Percentiles rank a stretch among this genome's conserved stretches.
Conservation (phyloP, 2,797 vertebrate genomes). For the Capromys pilorides region DNA sequence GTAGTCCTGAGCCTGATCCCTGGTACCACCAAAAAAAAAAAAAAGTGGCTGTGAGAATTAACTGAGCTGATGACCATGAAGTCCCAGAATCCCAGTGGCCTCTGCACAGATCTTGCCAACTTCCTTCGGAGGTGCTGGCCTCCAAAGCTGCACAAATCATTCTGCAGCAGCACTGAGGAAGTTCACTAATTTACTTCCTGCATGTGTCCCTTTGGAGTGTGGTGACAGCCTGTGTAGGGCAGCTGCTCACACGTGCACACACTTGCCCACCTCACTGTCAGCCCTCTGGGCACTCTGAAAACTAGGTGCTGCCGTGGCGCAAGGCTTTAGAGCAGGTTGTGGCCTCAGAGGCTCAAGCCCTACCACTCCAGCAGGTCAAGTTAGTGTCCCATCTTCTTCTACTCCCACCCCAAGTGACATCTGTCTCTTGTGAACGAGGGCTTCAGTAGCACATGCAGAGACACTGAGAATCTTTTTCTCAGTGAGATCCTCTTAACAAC, state of each 20-base stretch:
- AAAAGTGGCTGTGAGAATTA: neutral
- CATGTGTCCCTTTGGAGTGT: neutral
- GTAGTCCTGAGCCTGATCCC: no score
- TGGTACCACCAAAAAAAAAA: no score
- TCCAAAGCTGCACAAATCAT: neutral
- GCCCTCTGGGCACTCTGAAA: neutral
- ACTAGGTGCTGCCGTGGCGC: neutral
- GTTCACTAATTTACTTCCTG: neutral
- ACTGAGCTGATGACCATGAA: neutral
- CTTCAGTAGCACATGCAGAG: neutral
- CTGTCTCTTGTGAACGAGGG: neutral
- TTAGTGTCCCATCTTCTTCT: neutral
- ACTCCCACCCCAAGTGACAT: neutral
- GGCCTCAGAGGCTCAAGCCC: conserved; percentile 7
- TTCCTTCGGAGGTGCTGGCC: neutral
- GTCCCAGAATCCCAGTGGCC: neutral
- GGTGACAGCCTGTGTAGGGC: neutral
- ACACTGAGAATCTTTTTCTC: neutral
- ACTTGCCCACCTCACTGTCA: neutral
- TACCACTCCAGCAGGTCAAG: neutral
- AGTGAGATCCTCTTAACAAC: neutral
- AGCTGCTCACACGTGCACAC: neutral
- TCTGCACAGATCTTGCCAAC: neutral
- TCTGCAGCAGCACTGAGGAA: neutral
- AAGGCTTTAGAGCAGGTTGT: neutral